Evolutionary conservation across 2,113 vertebrate genomes (phyloP), one percentile per base, ranked within the genome.

Genomic region (Piaya cayana): DNA sequence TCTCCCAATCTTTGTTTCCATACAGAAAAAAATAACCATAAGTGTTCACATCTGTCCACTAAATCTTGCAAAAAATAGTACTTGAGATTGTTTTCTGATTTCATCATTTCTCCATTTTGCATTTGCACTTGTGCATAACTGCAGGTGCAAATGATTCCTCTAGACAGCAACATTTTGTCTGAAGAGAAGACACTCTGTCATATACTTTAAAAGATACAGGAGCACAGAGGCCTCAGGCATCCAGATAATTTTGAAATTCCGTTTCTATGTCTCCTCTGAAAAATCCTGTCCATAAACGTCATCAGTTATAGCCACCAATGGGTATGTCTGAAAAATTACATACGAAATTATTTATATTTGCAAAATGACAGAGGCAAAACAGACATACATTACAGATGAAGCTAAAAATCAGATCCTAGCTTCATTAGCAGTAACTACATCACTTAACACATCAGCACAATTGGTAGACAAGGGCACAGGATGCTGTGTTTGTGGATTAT

Each of bases 401-500:
- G 49, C 56, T 88, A 81, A 92, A 94, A 96, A 92, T 82, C 14
- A 6, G 76, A 90, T 78, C 80, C 64, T 29, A 42, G 52, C 60
- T 90, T 78, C 37, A 36, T 52, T 30, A 88, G 49, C 20, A 62
- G 88, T 42, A 88, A 53, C 53, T 93, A 69, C 45, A 72, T 37
- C 80, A 90, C 1, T 0, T 75, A 93, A 90, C 74, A 76, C 43
- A 60, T 78, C 76, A 92, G 88, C 80, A 82, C 82, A 92, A 76
- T 2, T 86, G 86, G 80, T 81, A 95, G 86, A 86, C 47, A 75
- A 83, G 65, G 56, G 62, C 49, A 82, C 16, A 76, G 92, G 90
- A 95, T 13, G 52, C 39, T 69, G 88, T 60, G 30, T 82, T 93
- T 76, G 80, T 92, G 56, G 69, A 52, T 92, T 94, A 79, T 91